Base-by-base conservation (phyloP, 2,888 invertebrate species). In the Balanococcus diminutus region DNA sequence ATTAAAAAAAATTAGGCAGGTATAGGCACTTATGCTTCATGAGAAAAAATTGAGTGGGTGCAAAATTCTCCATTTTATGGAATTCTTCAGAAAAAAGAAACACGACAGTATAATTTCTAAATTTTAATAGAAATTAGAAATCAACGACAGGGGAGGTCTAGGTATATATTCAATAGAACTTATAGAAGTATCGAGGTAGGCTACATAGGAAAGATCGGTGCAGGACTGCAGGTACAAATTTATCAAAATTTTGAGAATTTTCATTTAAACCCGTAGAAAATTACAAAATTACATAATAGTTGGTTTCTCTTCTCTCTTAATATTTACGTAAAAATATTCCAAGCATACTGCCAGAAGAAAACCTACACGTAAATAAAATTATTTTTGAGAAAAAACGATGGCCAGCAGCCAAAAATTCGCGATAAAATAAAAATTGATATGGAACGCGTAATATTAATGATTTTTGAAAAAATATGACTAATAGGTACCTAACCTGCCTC, bases 291-390 rank as follows among this genome's bases (percentile, higher is more conserved):
- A 22, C 56, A 8, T 56, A 8, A 56, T 22, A 56, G 56, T 22
- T 56, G 56, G 56, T 56, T 56, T 56, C 56, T 22, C 22, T 56
- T 56, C 22, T 56, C 56, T 56, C 11, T 56, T 56, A 56, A 56
- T 56, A 56, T 56, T 56, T 19, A 22, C 22, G 56, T 9, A 56
- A 56, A n/a, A 56, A 56, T 22, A 22, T 22, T n/a, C 2, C 3
- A 67, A 67, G 3, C 28, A 67, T 8, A 25, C 11, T 31, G 67
- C 67, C 67, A 67, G 67, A 22, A 11, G 11, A 28, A 14, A 67
- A 67, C 67, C 28, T 25, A 28, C 67, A 67, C 67, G 28, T 67
- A 67, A 28, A 67, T 67, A 67, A 67, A 67, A 67, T 67, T 67
- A 67, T 67, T 28, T 56, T 16, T 16, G 28, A 67, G 67, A 16